Percentiles rank a stretch among this genome's conserved stretches.
Evolutionary conservation across 2,797 vertebrate genomes (phyloP).

Genomic region (Pterois miles): DNA sequence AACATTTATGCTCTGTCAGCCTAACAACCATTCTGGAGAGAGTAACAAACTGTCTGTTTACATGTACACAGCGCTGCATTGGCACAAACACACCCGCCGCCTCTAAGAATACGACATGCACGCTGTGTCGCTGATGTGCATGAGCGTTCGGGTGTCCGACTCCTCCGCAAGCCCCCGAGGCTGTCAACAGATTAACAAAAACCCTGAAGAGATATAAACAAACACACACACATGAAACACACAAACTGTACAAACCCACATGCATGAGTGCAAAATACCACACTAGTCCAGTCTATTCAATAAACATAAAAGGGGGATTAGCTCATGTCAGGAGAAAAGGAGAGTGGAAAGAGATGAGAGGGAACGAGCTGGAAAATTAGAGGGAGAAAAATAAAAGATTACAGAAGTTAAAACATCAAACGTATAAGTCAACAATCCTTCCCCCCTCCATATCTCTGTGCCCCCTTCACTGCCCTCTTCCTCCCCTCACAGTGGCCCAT

Average conservation of each 20-base stretch:
- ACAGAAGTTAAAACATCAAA: constrained; percentile 16
- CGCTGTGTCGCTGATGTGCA: constrained; percentile 3
- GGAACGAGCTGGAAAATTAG: constrained; percentile 4
- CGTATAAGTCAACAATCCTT: neutral
- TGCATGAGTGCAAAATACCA: neutral
- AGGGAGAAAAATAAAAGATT: neutral
- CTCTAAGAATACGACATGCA: constrained; percentile 39
- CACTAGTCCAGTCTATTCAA: constrained; percentile 26
- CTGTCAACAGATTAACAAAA: constrained; percentile 41
- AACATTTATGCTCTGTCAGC: constrained; percentile 19
- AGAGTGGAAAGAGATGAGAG: constrained; percentile 34
- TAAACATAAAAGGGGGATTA: constrained; percentile 54
- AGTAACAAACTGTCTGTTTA: constrained; percentile 42
- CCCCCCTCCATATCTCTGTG: neutral
- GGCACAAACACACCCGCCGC: constrained; percentile 35
- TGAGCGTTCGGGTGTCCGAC: constrained; percentile 6
- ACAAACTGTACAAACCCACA: constrained; percentile 6
- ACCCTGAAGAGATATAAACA: constrained; percentile 12
- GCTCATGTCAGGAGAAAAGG: constrained; percentile 19
- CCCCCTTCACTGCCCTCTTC: constrained; percentile 23
- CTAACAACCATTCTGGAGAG: constrained; percentile 30
- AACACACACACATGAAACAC: neutral
- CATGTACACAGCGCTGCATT: constrained; percentile 27
- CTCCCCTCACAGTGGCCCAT: constrained; percentile 43
- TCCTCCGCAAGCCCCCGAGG: constrained; percentile 27